These are phyloP conservation scores for Eidolon dupreanum DNA, from an alignment of 2,797 vertebrate genomes.

Conservation along the genomic window DNA sequence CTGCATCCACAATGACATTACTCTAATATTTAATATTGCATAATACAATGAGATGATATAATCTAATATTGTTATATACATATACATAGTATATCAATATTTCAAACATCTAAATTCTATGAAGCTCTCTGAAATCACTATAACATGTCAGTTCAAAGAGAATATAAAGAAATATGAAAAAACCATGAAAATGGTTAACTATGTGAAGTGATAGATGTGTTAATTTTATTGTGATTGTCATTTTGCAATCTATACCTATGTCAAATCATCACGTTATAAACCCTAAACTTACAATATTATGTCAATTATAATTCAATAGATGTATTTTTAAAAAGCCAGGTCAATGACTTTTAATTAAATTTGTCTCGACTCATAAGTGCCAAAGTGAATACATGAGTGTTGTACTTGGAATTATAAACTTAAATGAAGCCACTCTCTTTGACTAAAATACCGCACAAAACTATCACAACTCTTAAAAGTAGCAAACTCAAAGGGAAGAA, in stretches of 20 bases:
- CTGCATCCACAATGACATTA: neutral
- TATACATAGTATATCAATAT: neutral
- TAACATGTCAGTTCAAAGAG: neutral
- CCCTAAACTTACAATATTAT: neutral
- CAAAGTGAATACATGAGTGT: neutral
- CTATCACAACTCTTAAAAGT: neutral
- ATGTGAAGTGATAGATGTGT: neutral
- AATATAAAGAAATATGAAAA: neutral
- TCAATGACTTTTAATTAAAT: neutral
- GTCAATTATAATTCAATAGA: neutral
- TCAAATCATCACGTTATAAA: neutral
- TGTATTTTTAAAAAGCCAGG: neutral
- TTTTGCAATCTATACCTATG: neutral
- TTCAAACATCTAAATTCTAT: neutral
- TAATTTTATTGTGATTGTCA: neutral
- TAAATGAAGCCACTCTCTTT: neutral
- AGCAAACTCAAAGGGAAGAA: neutral
- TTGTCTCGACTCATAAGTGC: neutral
- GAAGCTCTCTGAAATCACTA: neutral
- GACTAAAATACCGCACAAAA: neutral
- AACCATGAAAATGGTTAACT: neutral
- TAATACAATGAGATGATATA: neutral
- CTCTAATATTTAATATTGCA: neutral
- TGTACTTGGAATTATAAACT: neutral
- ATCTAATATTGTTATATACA: neutral